Conservation (phyloP, 2,113 vertebrate genomes). For the Dromas ardeola region DNA sequence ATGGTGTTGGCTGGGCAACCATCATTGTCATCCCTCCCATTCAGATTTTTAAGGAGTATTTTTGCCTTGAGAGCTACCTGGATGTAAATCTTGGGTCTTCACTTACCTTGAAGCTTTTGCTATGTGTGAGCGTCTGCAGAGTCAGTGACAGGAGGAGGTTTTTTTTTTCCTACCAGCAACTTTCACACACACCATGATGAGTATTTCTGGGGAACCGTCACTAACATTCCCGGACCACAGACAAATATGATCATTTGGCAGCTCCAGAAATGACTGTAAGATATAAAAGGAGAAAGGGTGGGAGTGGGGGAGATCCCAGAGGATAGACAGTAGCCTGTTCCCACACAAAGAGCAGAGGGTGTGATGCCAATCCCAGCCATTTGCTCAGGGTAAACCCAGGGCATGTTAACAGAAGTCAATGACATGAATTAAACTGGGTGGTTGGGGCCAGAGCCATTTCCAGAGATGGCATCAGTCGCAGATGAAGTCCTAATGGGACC, state of each 20-base stretch:
- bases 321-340: conserved; percentile 12
- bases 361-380: not conserved
- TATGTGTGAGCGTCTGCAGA: not conserved
- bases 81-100: not conserved
- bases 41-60: not conserved
- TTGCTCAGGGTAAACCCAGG: not conserved
- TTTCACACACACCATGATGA: not conserved
- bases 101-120: not conserved
- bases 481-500: not conserved
- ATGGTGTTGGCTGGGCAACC: not conserved
- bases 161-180: not conserved
- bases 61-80: not conserved
- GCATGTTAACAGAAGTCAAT: not conserved
- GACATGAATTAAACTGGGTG: not conserved
- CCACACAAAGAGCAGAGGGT: not conserved
- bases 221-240: not conserved
- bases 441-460: not conserved
- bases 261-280: not conserved
- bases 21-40: not conserved
- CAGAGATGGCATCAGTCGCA: not conserved
- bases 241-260: not conserved
- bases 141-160: not conserved
- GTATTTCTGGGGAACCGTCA: not conserved
- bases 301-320: not conserved
- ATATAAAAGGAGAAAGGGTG: conserved; percentile 15